Base-by-base conservation (phyloP, 2,888 invertebrate genomes). In the Hirtodrosophila cameraria region DNA sequence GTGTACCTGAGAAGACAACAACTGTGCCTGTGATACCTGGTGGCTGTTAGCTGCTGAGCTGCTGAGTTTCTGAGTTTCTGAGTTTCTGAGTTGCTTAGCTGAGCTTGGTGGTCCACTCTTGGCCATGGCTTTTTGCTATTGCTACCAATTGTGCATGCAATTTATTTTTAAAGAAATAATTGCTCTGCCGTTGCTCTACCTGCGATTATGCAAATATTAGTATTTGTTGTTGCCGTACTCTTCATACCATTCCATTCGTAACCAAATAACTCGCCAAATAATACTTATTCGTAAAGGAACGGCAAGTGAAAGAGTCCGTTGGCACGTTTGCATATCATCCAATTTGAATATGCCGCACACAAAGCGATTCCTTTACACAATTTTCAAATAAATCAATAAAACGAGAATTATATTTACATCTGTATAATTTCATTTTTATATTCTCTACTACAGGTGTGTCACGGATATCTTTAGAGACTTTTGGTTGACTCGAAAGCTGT, bases 121-220 rank as follows among this genome's bases (percentile, higher is more conserved):
- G 43, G 71, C 53, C 75, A 53, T 75, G 63, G 66, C 58, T 52
- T 50, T 53, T 67, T 45, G 27, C 75, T 73, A 85, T 85, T 83
- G 77, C 82, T 84, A 84, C 73, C 82, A 83, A 83, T 84, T 86
- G 85, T 86, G 85, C 86, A 83, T 83, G 82, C 82, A 83, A 83
- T 83, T 83, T 83, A 84, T 83, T 83, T 81, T 84, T 84, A 77
- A 84, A 86, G 82, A 83, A 83, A 83, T 83, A 83, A 83, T 83
- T 83, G 82, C 82, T 86, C 69, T 62, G 68, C 66, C 79, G 62
- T 53, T 45, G 65, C 74, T 81, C 71, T 77, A 48, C 46, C 76
- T 67, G 67, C 85, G 82, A 83, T 83, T 83, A 83, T 83, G 82
- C 85, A 83, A 83, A 83, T 83, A 86, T 83, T 81, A 84, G 75